Base-by-base conservation (phyloP, 2,888 invertebrate genomes). In the Ochropleura plecta region DNA sequence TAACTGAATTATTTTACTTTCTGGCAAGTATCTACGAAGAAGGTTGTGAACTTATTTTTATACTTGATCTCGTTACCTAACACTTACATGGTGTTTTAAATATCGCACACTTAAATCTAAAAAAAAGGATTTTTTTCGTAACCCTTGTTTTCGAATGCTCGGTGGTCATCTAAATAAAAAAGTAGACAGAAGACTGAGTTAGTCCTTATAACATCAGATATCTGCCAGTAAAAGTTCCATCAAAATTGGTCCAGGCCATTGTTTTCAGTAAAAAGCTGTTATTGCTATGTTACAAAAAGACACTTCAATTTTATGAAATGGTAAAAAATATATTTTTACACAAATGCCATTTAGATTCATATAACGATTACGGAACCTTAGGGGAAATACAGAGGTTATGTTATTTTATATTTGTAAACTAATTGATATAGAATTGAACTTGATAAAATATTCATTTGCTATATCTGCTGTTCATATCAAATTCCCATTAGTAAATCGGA, bases 401-500 rank as follows among this genome's bases (percentile, higher is more conserved):
- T 40, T 40, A 59, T 9, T 9, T 55, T 20, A 20, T 55, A 0
- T 46, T 51, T 60, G 40, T 12, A 42, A 44, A 30, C 48, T 49
- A 65, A 74, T 59, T 51, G 30, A 59, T 40, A 40, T 20, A 12
- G 0, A 75, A 60, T 60, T 16, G 42, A 18, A 48, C 49, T 42
- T 16, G 3, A 3, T 12, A 12, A 72, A 53, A n/a, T 44, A 63
- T n/a, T 18, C 8, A 20, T 2, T 30, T 30, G 5, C n/a, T 14
- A 12, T 66, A 44, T 74, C 49, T 16, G 44, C 12, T 14, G 9
- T 18, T 4, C 3, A 44, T 57, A 64, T 78, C 49, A 57, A 8
- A 76, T 63, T 57, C 6, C 8, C 44, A 78, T 76, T 57, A 78
- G n/a, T 30, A 44, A 77, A 77, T 77, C 16, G 49, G 8, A 18